Conservation (phyloP, 2,888 invertebrate species). For the Tetranychus truncatus region DNA sequence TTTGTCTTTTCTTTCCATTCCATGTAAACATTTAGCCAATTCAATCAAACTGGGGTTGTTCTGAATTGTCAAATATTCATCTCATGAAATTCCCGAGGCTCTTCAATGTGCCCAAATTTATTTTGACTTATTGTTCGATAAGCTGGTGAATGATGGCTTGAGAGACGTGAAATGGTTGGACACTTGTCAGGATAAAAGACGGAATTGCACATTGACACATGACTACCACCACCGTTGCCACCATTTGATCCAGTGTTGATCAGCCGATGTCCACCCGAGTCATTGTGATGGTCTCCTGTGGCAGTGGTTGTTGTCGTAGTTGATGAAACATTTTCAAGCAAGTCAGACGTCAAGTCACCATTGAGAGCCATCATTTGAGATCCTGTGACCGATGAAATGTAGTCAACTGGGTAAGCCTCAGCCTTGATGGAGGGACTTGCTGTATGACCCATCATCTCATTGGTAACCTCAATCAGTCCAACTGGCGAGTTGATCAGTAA, state of each 20-base stretch:
- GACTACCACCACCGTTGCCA: not conserved
- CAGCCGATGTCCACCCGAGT: too few relatives aligned
- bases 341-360: not conserved
- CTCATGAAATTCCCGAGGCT: slow-evolving; percentile 10
- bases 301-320: too few relatives aligned
- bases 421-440: not conserved
- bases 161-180: not conserved
- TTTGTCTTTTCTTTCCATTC: too few relatives aligned
- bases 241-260: not conserved
- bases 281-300: too few relatives aligned
- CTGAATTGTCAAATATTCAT: slow-evolving; percentile 18
- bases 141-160: not conserved
- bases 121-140: not conserved
- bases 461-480: not conserved
- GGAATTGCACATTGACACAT: not conserved
- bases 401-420: not conserved
- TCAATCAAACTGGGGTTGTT: slow-evolving; percentile 26
- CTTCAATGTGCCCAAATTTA: not conserved
- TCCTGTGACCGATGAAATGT: not conserved
- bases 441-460: not conserved
- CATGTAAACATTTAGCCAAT: too few relatives aligned
- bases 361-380: not conserved
- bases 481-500: not conserved
- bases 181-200: not conserved
- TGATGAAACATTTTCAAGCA: not conserved